Percentiles rank a stretch among this genome's conserved stretches.
Conservation (phyloP, 2,888 invertebrate species). For the Phortica okadai region DNA sequence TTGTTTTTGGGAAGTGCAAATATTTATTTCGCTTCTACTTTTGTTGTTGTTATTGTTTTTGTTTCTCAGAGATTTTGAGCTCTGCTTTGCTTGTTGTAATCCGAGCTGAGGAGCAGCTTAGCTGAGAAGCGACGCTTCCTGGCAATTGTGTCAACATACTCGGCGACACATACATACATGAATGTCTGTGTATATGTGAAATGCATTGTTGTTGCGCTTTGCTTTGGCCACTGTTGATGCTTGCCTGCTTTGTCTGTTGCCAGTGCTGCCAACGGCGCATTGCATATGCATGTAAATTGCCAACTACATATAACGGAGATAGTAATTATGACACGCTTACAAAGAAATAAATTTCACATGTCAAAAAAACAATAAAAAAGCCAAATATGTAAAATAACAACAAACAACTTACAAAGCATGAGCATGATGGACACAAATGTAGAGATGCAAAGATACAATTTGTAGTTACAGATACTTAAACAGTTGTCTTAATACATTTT, state of each 20-base stretch:
- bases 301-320: background rate
- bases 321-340: background rate
- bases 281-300: background rate
- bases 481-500: conserved; percentile 8
- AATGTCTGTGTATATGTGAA: background rate
- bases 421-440: background rate
- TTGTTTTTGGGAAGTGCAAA: background rate
- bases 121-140: conserved; percentile 13
- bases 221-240: background rate
- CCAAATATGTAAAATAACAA: background rate
- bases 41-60: conserved; percentile 6
- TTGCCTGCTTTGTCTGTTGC: background rate
- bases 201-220: conserved; percentile 6
- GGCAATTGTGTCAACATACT: conserved; percentile 29
- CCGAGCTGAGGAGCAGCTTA: conserved; percentile 25
- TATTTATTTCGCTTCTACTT: conserved; percentile 3
- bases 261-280: background rate
- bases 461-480: conserved; percentile 8
- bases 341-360: background rate
- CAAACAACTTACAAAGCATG: background rate
- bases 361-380: background rate
- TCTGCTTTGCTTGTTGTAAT: background rate
- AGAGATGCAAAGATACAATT: background rate
- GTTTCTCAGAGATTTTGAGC: background rate
- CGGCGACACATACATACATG: too few species aligned